A percentile compares a stretch with the other conserved stretches of the same genome.
phyloP scores from a whole-genome alignment of 2,797 vertebrate genomes.

The Phoebastria nigripes region DNA sequence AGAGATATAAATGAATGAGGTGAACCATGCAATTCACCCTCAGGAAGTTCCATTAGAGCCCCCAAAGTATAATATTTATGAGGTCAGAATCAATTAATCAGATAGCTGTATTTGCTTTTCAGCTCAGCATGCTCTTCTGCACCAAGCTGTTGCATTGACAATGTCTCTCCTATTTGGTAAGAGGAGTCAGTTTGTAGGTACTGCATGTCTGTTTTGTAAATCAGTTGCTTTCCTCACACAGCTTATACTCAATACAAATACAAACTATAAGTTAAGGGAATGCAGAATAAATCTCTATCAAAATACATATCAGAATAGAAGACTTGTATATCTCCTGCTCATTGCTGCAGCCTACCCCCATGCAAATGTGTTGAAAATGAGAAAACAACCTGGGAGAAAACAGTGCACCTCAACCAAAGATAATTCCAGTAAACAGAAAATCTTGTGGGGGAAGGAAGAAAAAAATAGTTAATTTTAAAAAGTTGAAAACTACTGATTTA shows the following conservation, averaged over 20 bases:
- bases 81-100: slow-evolving; percentile 90
- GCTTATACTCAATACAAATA: slow-evolving; percentile 18
- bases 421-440: not conserved
- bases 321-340: not conserved
- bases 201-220: slow-evolving; percentile 61
- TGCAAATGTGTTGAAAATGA: not conserved
- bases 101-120: slow-evolving; percentile 78
- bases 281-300: slow-evolving; percentile 37
- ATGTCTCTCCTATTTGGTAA: slow-evolving; percentile 51
- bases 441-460: not conserved
- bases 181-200: slow-evolving; percentile 48
- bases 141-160: slow-evolving; percentile 71
- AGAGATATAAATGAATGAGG: slow-evolving; percentile 81
- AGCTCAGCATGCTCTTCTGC: slow-evolving; percentile 64
- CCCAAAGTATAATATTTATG: slow-evolving; percentile 87
- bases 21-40: slow-evolving; percentile 85
- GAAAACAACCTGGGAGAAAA: not conserved
- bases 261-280: slow-evolving; percentile 33
- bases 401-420: not conserved
- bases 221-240: slow-evolving; percentile 36
- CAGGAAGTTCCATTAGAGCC: slow-evolving; percentile 85
- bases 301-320: slow-evolving; percentile 10
- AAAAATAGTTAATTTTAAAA: not conserved
- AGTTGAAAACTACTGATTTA: not conserved
- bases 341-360: not conserved